Evolutionary conservation across 1,140 invertebrate genomes (phyloP).

Genomic region (Neuroterus valhalla): DNA sequence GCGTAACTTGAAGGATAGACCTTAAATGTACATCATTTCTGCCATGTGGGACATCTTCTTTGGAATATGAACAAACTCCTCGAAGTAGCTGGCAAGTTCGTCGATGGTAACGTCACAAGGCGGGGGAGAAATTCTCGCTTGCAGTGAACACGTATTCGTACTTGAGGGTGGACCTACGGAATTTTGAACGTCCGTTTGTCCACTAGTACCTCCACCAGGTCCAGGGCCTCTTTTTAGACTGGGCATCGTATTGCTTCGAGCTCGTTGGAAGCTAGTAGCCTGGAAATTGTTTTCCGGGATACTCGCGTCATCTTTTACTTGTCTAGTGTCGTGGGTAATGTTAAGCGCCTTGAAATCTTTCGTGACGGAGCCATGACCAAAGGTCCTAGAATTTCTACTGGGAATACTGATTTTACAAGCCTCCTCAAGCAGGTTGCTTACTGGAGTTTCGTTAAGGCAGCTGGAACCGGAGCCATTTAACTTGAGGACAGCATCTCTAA

Average conservation of each 20-base stretch:
- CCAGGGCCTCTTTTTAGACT: constrained; percentile 67
- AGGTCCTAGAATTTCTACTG: constrained; percentile 56
- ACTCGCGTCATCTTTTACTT: constrained; percentile 67
- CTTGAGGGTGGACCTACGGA: constrained; percentile 59
- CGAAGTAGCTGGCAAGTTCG: constrained; percentile 94
- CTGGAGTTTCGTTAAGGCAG: constrained; percentile 58
- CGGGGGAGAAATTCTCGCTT: constrained; percentile 78
- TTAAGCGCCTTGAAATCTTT: constrained; percentile 70
- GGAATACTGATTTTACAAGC: constrained; percentile 64
- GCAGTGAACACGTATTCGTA: constrained; percentile 73
- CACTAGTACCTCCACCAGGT: constrained; percentile 57
- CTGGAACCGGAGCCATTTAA: constrained; percentile 52
- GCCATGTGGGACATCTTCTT: constrained; percentile 98
- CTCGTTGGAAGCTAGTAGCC: constrained; percentile 68
- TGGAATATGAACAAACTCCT: constrained; percentile 94
- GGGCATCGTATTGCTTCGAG: constrained; percentile 73
- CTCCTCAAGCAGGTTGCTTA: constrained; percentile 58
- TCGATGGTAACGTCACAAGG: constrained; percentile 88
- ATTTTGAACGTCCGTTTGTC: constrained; percentile 31
- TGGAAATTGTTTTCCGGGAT: constrained; percentile 59
- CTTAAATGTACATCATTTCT: constrained; percentile 96
- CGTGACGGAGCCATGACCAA: constrained; percentile 65
- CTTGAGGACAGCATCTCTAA: constrained; percentile 70
- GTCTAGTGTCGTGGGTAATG: constrained; percentile 59
- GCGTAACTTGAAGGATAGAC: constrained; percentile 42